Evolutionary conservation across 2,797 vertebrate genomes (phyloP), one percentile per base, ranked within the genome.

Genomic region (Chrysocyon brachyurus): DNA sequence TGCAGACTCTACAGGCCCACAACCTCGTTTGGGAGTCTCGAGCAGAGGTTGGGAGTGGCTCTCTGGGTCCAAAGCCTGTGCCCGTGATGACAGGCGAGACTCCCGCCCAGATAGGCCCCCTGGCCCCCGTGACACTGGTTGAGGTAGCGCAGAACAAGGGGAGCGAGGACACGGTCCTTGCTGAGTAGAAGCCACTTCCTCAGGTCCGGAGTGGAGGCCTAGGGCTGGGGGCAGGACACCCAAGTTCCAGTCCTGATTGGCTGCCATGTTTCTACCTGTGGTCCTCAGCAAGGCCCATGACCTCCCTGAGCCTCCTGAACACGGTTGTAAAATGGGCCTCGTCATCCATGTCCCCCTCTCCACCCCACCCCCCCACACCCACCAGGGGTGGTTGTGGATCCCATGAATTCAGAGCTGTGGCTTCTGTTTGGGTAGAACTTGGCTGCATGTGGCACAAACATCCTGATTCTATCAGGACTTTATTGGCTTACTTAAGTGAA

Each of bases 1-100:
- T 3, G 24, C 15, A 5, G 2, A 8, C 1, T 6, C 31, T 21
- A 0, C 19, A 75, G 77, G 31, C 16, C 33, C 36, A 33, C 0
- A 0, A 16, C 12, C 21, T 7, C 21, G 81, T 16, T 33, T 52
- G 36, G 3, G 21, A 78, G 24, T 19, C 36, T 4, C 14, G 6
- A 6, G 31, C 36, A 79, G 22, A 70, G 33, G 28, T 10, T n/a
- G 6, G n/a, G 11, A 52, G 19, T 17, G 33, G 17, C 7, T 73
- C 56, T 28, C 33, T 4, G 31, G 59, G n/a, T 31, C 52, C 33
- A 22, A 92, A 57, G 52, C 36, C 33, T 36, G 33, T 49, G 78
- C 36, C 19, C 0, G 22, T 26, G 31, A 26, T 3, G 36, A 21
- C 63, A 22, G 1, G 28, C 12, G 26, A 46, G 49, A n/a, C 49